Evolutionary conservation across 2,113 vertebrate genomes (phyloP), one percentile per base, ranked within the genome.

Genomic region (Bothrops jararaca): DNA sequence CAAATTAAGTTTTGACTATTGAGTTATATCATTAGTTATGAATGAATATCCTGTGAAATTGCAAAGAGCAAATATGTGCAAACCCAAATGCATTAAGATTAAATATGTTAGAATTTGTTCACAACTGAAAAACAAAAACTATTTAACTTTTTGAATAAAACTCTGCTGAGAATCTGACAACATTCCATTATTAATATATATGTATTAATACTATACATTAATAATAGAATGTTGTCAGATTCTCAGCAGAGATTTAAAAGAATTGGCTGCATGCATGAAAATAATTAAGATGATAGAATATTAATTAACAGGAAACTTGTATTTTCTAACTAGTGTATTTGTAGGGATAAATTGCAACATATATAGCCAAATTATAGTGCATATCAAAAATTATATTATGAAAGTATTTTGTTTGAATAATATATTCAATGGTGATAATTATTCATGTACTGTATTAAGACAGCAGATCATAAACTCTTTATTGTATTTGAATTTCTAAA

Each of bases 351-450:
- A 52, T 23, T 64, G 29, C 58, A 88, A 42, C 13, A 42, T 42
- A 69, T 88, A 64, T 53, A 69, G 58, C 58, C 24, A 92, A 74
- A 69, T 92, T 42, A 88, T 13, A 74, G 58, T 42, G 23, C n/a
- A 50, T 69, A 52, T 42, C 58, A 88, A 53, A 85, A 91, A 74
- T 52, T 92, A 48, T 48, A 26, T 88, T 92, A 92, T 39, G 86
- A 52, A 53, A 92, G 69, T 88, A 92, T 53, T 92, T 92, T 22
- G 29, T 53, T 12, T 26, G 91, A 53, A 52, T 54, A 52, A 74
- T 74, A n/a, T 29, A 13, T 45, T 92, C n/a, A 42, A 24, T 20
- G 15, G 54, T 53, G 13, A 23, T 88, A 74, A 88, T 88, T 92
- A 54, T 69, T 57, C 6, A 53, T 74, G 34, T 92, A 74, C 48